These are phyloP conservation scores for Holothuria scabra DNA, from an alignment of 53 echinoderm and acorn worm genomes.

Conservation along the genomic window DNA sequence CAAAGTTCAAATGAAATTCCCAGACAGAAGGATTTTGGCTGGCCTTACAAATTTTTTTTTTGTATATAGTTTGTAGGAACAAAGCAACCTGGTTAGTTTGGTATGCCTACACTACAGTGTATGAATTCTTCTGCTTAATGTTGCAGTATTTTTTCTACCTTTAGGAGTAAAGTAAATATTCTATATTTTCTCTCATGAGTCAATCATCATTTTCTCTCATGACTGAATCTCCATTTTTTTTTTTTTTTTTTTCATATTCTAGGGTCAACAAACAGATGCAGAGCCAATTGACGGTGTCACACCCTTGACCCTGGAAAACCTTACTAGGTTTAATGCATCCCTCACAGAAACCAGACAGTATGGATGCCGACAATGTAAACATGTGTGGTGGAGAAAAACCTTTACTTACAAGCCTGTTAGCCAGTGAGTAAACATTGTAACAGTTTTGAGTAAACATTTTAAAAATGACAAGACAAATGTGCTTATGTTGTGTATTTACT, in stretches of 20 bases:
- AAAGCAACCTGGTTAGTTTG: no score
- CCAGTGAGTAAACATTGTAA: constrained; percentile 48
- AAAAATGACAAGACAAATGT: no score
- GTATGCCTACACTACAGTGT: no score
- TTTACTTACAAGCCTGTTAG: constrained; percentile 81
- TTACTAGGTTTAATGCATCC: constrained; percentile 29
- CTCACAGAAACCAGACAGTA: constrained; percentile 70
- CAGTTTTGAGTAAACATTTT: no score
- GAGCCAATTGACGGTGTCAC: constrained; percentile 41
- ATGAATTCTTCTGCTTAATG: no score
- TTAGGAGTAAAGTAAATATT: no score
- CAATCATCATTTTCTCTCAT: background rate
- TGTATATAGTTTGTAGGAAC: no score
- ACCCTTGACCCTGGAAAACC: constrained; percentile 23
- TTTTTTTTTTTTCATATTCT: background rate
- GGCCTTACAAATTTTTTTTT: no score
- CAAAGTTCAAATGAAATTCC: no score
- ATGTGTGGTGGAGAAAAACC: constrained; percentile 83
- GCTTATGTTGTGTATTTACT: no score
- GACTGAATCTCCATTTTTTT: background rate
- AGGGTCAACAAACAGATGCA: constrained; percentile 34
- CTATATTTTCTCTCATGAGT: background rate
- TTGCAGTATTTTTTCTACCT: no score
- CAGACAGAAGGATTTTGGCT: no score
- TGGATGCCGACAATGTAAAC: constrained; percentile 71